Conservation (phyloP, 2,113 vertebrate genomes). For the Calidris pygmaea region DNA sequence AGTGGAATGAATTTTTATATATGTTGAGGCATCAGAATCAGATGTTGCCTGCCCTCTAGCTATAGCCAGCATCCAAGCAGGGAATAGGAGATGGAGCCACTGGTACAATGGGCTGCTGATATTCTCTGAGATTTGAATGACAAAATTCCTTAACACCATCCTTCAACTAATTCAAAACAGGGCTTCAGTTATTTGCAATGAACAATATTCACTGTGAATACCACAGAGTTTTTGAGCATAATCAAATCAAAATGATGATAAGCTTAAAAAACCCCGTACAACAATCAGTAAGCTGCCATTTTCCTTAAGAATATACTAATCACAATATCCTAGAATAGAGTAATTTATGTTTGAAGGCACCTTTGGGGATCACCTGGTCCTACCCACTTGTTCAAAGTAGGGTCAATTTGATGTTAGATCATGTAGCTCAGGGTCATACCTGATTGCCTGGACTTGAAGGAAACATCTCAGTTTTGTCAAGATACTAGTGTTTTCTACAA, state of each 20-base stretch:
- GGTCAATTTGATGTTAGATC: not conserved
- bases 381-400: not conserved
- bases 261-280: not conserved
- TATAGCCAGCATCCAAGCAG: not conserved
- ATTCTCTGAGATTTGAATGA: not conserved
- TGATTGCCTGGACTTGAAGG: not conserved
- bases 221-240: not conserved
- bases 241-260: not conserved
- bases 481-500: not conserved
- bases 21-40: not conserved
- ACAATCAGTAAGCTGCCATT: not conserved
- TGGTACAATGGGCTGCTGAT: not conserved
- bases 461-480: not conserved
- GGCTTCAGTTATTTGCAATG: not conserved
- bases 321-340: not conserved
- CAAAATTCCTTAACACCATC: not conserved
- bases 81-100: not conserved
- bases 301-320: not conserved
- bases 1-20: not conserved
- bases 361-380: not conserved
- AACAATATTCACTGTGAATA: not conserved
- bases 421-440: not conserved
- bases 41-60: not conserved
- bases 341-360: not conserved
- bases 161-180: not conserved